Conservation (phyloP, 1,140 invertebrate species). For the Panulirus ornatus region DNA sequence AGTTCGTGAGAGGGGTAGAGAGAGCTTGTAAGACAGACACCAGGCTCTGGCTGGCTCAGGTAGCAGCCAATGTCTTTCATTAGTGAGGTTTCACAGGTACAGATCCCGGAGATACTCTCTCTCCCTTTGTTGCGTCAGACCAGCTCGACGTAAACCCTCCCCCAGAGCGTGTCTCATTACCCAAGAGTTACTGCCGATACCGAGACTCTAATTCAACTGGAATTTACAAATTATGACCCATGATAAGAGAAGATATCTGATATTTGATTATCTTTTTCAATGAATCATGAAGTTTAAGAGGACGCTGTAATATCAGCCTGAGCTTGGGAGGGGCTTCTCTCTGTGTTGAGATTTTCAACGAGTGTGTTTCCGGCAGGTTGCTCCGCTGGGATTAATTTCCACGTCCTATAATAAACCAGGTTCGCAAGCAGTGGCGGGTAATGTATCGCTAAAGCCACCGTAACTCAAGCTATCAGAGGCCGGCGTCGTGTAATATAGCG, state of each 20-base stretch:
- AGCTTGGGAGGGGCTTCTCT: no score
- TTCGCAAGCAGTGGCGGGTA: neutral
- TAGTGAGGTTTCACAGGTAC: neutral
- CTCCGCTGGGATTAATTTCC: no score
- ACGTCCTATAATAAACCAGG: neutral
- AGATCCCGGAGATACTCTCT: neutral
- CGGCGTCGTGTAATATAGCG: neutral
- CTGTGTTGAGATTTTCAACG: no score
- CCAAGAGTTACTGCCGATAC: neutral
- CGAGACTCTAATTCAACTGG: neutral
- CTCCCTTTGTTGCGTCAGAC: neutral
- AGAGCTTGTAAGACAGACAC: neutral
- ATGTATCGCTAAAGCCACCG: neutral
- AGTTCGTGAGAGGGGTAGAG: neutral
- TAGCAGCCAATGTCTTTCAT: slow-evolving; percentile 7
- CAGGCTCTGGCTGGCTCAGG: neutral
- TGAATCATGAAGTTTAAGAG: neutral
- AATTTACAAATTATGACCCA: neutral
- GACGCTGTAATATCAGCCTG: no score
- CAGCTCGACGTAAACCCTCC: neutral
- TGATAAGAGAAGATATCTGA: neutral
- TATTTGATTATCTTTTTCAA: neutral
- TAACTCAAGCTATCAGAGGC: neutral
- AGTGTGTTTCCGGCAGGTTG: no score
- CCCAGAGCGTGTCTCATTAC: neutral